Evolutionary conservation across 2,113 vertebrate species (phyloP).

Genomic region (Okapia johnstoni): DNA sequence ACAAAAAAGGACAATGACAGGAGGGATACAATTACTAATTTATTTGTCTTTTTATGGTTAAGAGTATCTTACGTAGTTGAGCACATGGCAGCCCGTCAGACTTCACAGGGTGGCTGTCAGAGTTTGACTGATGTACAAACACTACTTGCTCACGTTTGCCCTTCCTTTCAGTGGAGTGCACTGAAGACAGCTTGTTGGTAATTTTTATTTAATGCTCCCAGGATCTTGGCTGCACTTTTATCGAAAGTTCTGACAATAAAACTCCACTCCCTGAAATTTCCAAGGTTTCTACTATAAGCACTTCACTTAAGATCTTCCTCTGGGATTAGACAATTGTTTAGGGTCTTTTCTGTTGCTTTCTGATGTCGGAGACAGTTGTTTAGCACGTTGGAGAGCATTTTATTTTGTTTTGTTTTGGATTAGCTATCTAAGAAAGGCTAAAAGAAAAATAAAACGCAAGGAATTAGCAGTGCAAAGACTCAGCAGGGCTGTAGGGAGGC

Average conservation of each 20-base stretch:
- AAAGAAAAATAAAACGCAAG: slow-evolving; percentile 50
- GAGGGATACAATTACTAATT: slow-evolving; percentile 90
- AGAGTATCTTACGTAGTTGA: slow-evolving; percentile 81
- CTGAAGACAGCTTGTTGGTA: slow-evolving; percentile 86
- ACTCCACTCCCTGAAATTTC: slow-evolving; percentile 71
- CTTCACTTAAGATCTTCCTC: slow-evolving; percentile 72
- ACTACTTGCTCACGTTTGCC: slow-evolving; percentile 84
- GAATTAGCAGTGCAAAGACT: slow-evolving; percentile 42
- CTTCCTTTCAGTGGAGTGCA: slow-evolving; percentile 85
- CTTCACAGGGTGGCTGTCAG: slow-evolving; percentile 90
- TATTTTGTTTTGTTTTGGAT: slow-evolving; percentile 42
- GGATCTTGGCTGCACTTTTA: slow-evolving; percentile 75
- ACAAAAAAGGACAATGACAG: slow-evolving; percentile 84
- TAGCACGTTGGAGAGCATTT: slow-evolving; percentile 53
- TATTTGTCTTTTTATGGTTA: slow-evolving; percentile 89
- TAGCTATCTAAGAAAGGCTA: slow-evolving; percentile 26
- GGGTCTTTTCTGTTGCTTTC: slow-evolving; percentile 55
- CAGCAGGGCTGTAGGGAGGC: background rate
- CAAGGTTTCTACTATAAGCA: slow-evolving; percentile 67
- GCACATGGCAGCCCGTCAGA: slow-evolving; percentile 87
- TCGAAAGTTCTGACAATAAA: slow-evolving; percentile 80
- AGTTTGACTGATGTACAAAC: slow-evolving; percentile 89
- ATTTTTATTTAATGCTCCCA: slow-evolving; percentile 83
- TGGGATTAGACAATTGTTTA: slow-evolving; percentile 63
- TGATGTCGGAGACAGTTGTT: slow-evolving; percentile 57